phyloP scores from a whole-genome alignment of 2,113 vertebrate species.

The Ellobius talpinus region DNA sequence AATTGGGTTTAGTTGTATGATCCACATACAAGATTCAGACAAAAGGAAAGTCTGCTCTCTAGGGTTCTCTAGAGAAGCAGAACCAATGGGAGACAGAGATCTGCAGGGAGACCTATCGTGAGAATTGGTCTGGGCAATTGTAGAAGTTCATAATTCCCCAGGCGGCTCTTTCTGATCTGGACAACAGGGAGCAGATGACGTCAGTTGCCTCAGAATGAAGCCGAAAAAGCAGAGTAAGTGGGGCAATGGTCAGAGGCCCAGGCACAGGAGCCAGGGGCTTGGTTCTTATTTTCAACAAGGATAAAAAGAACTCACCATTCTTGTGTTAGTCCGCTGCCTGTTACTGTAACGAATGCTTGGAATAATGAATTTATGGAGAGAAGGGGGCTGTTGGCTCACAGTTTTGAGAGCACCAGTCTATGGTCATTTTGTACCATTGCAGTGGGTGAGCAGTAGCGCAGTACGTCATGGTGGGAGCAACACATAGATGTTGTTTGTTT shows the following conservation, averaged over 20 bases:
- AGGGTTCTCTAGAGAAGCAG: not conserved
- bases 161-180: not conserved
- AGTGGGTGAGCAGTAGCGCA: not conserved
- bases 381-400: not conserved
- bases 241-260: not conserved
- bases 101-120: not conserved
- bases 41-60: not conserved
- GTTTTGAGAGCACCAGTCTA: not conserved
- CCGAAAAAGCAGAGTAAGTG: not conserved
- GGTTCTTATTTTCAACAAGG: too few relatives aligned
- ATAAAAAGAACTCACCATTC: not conserved
- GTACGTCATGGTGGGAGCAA: not conserved
- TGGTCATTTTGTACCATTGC: not conserved
- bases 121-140: not conserved
- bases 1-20: conserved; percentile 45
- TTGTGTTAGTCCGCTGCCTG: not conserved
- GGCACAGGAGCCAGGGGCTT: not conserved
- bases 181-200: fast-evolving
- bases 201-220: not conserved
- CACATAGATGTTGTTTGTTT: not conserved
- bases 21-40: not conserved
- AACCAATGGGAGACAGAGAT: not conserved
- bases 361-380: not conserved
- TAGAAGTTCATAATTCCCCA: not conserved
- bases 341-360: not conserved